A percentile compares a stretch with the other conserved stretches of the same genome.
Conservation (phyloP, 2,113 vertebrate species). For the Eleginops maclovinus region DNA sequence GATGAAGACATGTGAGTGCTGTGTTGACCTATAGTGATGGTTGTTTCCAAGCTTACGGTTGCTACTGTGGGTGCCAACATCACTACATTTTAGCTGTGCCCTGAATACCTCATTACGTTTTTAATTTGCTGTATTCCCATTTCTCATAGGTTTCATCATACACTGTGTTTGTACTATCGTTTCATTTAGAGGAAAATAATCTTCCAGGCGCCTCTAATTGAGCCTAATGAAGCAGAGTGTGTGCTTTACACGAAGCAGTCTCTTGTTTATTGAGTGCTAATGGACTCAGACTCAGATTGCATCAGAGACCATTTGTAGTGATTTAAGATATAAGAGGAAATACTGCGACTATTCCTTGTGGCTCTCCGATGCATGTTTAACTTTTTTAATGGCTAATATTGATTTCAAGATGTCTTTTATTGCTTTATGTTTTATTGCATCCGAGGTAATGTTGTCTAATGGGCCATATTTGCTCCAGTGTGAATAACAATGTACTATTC, state of each 20-base stretch:
- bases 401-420: conserved; percentile 56
- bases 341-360: conserved; percentile 1
- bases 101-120: conserved; percentile 52
- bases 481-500: conserved; percentile 37
- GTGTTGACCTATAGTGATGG: background rate
- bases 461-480: conserved; percentile 20
- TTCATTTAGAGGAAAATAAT: background rate
- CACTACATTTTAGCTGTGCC: conserved; percentile 23
- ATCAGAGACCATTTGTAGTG: conserved; percentile 36
- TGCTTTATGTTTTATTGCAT: conserved; percentile 26
- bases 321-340: conserved; percentile 34
- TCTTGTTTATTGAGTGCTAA: conserved; percentile 27
- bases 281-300: conserved; percentile 23
- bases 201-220: background rate
- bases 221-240: background rate
- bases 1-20: background rate
- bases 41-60: conserved; percentile 6
- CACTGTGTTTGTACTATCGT: background rate
- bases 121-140: background rate
- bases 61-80: background rate
- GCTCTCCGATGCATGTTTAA: conserved; percentile 31
- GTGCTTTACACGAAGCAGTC: conserved; percentile 9
- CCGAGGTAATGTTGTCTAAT: conserved; percentile 35
- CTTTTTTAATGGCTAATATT: conserved; percentile 47
- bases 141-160: background rate